phyloP scores from a whole-genome alignment of 2,113 vertebrate genomes.

The Sterna hirundo region DNA sequence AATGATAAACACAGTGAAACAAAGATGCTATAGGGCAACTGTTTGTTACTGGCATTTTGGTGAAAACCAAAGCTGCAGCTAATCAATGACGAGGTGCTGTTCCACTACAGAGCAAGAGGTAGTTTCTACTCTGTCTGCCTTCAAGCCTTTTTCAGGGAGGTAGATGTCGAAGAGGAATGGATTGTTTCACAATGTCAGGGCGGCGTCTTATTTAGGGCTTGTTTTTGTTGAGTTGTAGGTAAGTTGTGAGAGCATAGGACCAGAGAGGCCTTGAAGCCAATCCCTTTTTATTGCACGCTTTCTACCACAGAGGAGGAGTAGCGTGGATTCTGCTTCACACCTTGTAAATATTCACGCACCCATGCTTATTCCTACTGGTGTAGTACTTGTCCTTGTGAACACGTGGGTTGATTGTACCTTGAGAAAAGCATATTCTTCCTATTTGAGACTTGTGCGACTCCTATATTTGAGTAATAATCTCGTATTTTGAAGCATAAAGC shows the following conservation, averaged over 20 bases:
- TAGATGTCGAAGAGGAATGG: not conserved
- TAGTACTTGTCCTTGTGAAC: not conserved
- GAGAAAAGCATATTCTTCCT: not conserved
- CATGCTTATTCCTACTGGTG: not conserved
- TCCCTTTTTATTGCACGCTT: not conserved
- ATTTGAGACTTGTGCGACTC: not conserved
- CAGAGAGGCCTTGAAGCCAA: not conserved
- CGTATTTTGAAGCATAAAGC: not conserved
- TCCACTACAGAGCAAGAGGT: not conserved
- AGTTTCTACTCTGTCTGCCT: not conserved
- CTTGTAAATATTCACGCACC: not conserved
- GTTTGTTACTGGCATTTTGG: not conserved
- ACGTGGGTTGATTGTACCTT: not conserved
- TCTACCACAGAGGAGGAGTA: not conserved
- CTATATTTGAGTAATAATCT: not conserved
- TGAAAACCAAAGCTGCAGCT: not conserved
- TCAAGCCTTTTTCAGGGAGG: not conserved
- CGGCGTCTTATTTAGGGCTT: not conserved
- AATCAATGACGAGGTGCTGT: not conserved
- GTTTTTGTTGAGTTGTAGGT: not conserved
- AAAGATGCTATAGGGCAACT: not conserved
- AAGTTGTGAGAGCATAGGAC: not conserved
- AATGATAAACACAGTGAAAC: not conserved
- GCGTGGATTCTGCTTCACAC: not conserved
- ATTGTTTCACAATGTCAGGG: not conserved